Evolutionary conservation across 2,888 invertebrate species (phyloP), one percentile per base, ranked within the genome.

Genomic region (Apamea epomidion): DNA sequence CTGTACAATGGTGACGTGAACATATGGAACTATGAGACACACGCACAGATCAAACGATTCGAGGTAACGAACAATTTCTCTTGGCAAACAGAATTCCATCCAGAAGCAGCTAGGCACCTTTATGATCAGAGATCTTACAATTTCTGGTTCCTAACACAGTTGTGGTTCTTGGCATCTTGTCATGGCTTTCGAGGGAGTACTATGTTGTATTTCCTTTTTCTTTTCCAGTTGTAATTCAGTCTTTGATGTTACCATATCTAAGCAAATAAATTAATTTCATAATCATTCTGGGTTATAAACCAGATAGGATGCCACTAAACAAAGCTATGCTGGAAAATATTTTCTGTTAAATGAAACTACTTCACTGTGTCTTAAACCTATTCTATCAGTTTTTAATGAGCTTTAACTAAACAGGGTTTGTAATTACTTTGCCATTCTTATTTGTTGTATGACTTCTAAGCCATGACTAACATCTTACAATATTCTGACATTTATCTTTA

Each of bases 1-100:
- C 97, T 99, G 58, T 99, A 99, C 97, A 99, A 99, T 97, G 99
- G 99, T 90, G 99, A 99, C 97, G 99, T 99, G 91, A 99, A 99
- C 97, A 99, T 99, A 93, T 99, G 99, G 99, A 99, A 99, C 95
- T 98, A 99, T 97, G 99, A 99, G 94, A 99, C 98, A 84, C 99
- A 99, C 95, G 98, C 98, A 91, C 97, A 99, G 90, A 98, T 99
- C 89, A 97, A 97, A 89, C 98, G 98, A 90, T 99, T 99, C 92
- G 99, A 99, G 97, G 98, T 98, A 93, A 91, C 18, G 12, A n/a
- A 29, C 18, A 8, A 58, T 76, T 74, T 18, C 10, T 64, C 37
- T 60, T 70, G 8, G 16, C 29, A 69, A 64, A 74, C 37, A 48
- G 5, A 69, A 64, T 67, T 48, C 14, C 60, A 75, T 5, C 14